Base-by-base conservation (phyloP, 1,140 invertebrate species). In the Ceratina japonica region DNA sequence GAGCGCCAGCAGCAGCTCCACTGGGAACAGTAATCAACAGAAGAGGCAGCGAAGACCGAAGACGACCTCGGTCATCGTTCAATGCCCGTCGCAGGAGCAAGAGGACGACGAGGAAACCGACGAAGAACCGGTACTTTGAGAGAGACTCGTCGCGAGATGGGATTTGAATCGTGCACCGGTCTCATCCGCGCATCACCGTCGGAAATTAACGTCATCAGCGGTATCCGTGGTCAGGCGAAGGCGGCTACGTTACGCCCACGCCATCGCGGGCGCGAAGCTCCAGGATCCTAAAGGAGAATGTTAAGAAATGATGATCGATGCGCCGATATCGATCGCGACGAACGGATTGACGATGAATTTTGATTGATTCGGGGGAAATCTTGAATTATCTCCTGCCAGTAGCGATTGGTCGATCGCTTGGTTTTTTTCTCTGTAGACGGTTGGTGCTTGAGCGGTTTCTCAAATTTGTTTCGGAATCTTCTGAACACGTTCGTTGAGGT, bases 101-200 rank as follows among this genome's bases (percentile, higher is more conserved):
- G 87, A 89, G 8, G 90, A 90, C 44, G 91, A 91, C 65, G 90
- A 91, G 1, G 91, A 92, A 51, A 92, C 91, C 22, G 92, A 93
- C 70, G 91, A 91, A 16, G 91, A 92, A 58, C 90, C 91, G 5
- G 87, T 92, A 75, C 85, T 92, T 58, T 92, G 87, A 91, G 85
- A 73, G 64, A 80, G 81, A 83, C 66, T 64, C 3, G 54, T 27
- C 68, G 84, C 85, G 81, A 79, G 78, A 70, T 86, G 85, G 84
- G 84, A 83, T 69, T 18, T 15, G 58, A 49, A 65, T 62, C 74
- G 81, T 56, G 37, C 63, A 24, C 64, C 68, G 31, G 49, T 81
- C 85, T 78, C 85, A 86, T 81, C 78, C 58, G 83, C 81, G 85
- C 85, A 76, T 54, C 70, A 44, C 10, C 84, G 83, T 75, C 75